Conservation (phyloP, 2,888 invertebrate species). For the Perizoma flavofasciatum region DNA sequence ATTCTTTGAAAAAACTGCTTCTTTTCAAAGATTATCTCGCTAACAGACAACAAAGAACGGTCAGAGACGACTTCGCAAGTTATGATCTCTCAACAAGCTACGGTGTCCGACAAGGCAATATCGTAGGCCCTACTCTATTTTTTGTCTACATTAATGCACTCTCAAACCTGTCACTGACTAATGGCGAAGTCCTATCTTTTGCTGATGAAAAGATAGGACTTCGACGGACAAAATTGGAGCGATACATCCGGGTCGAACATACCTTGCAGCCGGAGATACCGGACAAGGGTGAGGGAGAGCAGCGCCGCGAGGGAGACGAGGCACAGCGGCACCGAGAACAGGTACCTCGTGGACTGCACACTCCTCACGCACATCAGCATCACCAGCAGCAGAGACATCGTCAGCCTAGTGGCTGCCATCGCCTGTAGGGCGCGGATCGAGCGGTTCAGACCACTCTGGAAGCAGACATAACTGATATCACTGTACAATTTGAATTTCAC, state of each 20-base stretch:
- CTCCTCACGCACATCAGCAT: constrained; percentile 44
- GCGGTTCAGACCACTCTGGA: constrained; percentile 63
- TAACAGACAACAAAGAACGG: too few relatives aligned
- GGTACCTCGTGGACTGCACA: constrained; percentile 51
- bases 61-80: too few relatives aligned
- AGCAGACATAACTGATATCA: neutral
- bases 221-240: too few relatives aligned
- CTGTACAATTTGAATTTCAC: neutral
- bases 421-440: constrained; percentile 62
- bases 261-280: constrained; percentile 55
- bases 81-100: too few relatives aligned
- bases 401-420: constrained; percentile 55
- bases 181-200: too few relatives aligned
- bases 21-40: too few relatives aligned
- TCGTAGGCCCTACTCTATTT: too few relatives aligned
- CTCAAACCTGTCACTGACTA: too few relatives aligned
- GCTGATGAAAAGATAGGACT: too few relatives aligned
- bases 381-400: constrained; percentile 39
- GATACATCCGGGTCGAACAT: neutral
- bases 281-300: constrained; percentile 50
- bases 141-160: too few relatives aligned
- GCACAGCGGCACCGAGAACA: constrained; percentile 56
- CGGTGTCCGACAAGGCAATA: too few relatives aligned
- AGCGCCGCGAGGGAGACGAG: constrained; percentile 47
- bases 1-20: too few relatives aligned